A percentile compares a stretch with the other conserved stretches of the same genome.
These are phyloP conservation scores for Melanostigma gelatinosum DNA, from an alignment of 2,113 vertebrate species.

Conservation along the genomic window DNA sequence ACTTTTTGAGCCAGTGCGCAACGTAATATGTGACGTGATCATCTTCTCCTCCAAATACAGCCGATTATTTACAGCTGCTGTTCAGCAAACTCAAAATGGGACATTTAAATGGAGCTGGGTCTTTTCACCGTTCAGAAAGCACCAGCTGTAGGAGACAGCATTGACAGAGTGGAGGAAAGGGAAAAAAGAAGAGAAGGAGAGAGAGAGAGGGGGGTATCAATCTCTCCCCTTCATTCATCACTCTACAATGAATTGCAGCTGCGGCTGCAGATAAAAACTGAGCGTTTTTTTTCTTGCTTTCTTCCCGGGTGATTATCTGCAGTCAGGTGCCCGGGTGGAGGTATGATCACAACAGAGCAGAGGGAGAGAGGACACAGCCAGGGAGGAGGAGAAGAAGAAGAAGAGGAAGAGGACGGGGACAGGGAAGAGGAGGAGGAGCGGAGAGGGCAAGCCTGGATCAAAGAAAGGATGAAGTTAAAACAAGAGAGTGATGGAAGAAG, in stretches of 20 bases:
- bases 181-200: conserved; percentile 8
- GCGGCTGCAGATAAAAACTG: conserved; percentile 80
- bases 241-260: conserved; percentile 84
- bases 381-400: conserved; percentile 3
- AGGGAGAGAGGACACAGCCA: conserved; percentile 32
- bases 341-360: conserved; percentile 71
- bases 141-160: conserved; percentile 66
- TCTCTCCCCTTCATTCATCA: conserved; percentile 68
- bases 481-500: neutral
- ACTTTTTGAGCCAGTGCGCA: neutral
- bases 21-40: conserved; percentile 23
- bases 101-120: conserved; percentile 53
- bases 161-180: conserved; percentile 56
- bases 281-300: conserved; percentile 53
- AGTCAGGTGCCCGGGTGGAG: conserved; percentile 71
- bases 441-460: neutral
- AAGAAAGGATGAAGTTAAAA: neutral
- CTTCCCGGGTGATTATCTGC: conserved; percentile 78
- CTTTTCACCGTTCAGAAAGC: conserved; percentile 68
- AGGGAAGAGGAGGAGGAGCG: neutral
- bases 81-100: conserved; percentile 47
- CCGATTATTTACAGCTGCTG: conserved; percentile 51
- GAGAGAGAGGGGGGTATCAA: conserved; percentile 57
- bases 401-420: neutral
- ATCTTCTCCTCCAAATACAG: conserved; percentile 1